These are phyloP conservation scores for Nothobranchius furzeri DNA, from an alignment of 2,113 vertebrate species.

Conservation along the genomic window DNA sequence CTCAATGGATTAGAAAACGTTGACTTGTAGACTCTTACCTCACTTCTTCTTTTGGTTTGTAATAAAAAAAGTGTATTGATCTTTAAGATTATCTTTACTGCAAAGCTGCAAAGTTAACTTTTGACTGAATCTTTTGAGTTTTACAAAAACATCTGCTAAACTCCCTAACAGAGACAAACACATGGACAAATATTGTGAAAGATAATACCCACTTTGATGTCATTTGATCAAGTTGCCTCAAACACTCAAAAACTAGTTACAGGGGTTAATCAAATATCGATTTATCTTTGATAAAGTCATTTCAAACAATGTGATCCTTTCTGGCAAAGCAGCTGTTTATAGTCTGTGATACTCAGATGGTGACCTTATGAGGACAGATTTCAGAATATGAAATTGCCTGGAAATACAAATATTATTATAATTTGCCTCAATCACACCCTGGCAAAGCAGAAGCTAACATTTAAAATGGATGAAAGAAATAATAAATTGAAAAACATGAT, in stretches of 20 bases:
- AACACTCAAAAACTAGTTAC: neutral
- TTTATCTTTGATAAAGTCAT: conserved; percentile 14
- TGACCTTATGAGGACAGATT: neutral
- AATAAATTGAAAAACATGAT: conserved; percentile 11
- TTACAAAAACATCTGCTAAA: too few relatives aligned
- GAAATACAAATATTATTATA: conserved; percentile 7
- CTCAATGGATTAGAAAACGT: too few relatives aligned
- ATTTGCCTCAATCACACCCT: neutral
- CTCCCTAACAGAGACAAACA: too few relatives aligned
- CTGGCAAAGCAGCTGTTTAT: conserved; percentile 3
- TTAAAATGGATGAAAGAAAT: neutral
- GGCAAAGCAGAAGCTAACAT: conserved; percentile 15
- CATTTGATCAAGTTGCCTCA: neutral
- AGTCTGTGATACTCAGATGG: neutral
- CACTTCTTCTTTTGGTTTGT: too few relatives aligned
- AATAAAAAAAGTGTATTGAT: too few relatives aligned
- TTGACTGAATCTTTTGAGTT: too few relatives aligned
- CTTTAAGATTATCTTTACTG: too few relatives aligned
- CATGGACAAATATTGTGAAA: too few relatives aligned
- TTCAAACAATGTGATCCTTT: neutral
- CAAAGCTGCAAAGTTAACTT: too few relatives aligned
- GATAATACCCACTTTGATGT: neutral
- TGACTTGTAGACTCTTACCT: too few relatives aligned
- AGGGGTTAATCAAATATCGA: neutral
- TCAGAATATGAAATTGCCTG: conserved; percentile 8